Base-by-base conservation (phyloP, 2,888 invertebrate species). In the Spilosoma lubricipeda region DNA sequence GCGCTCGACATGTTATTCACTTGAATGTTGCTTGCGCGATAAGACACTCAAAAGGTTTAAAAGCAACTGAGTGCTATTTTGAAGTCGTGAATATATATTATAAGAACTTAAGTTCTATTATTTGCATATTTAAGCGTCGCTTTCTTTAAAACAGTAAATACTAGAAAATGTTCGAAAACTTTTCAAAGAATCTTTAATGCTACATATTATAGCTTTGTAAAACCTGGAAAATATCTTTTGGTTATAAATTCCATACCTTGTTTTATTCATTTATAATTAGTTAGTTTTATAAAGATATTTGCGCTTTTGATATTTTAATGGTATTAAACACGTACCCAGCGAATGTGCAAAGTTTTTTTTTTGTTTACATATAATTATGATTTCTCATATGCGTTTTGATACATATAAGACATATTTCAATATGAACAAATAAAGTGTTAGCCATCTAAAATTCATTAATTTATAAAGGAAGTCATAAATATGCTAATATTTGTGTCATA, bases 11-110 rank as follows among this genome's bases (percentile, higher is more conserved):
- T 68, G 64, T 75, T 68, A 75, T 65, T 71, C 64, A 71, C 71
- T 68, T 75, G 65, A 70, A 71, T 39, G 56, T 59, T 63, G 30
- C 30, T 27, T 63, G 63, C 15, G 30, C 67, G 63, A 73, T 72
- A 73, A 69, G 68, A 68, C 33, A 64, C 45, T 72, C 56, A 52
- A 70, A 74, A 64, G 65, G 71, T 69, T 75, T 36, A 75, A 48
- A 48, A 72, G 68, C 23, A 1, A 52, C 39, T 45, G 45, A 67
- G n/a, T 69, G 52, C 65, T 48, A 63, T 72, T 72, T 69, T 56
- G 66, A 45, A 39, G 39, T 27, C 72, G 63, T 18, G 63, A 4
- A 59, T 59, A 13, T 59, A 59, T 9, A 27, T 45, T 15, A 45
- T 15, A 4, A 59, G n/a, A 27, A 59, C 56, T 59, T 59, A n/a